Evolutionary conservation across 2,113 vertebrate species (phyloP).

Genomic region (Glaucomys volans): DNA sequence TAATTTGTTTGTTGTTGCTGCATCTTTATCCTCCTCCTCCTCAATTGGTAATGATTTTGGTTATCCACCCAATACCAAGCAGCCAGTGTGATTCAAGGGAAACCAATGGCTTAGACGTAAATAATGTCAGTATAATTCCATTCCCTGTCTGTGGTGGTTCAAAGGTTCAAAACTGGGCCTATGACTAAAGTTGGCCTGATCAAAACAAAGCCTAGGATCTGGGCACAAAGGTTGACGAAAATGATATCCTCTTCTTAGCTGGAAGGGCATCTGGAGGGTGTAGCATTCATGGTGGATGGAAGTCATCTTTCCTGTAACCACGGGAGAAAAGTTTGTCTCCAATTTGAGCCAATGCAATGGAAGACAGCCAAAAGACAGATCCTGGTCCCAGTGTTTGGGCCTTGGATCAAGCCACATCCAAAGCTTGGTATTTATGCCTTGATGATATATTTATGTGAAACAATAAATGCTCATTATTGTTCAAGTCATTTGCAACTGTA

Average conservation of each 20-base stretch:
- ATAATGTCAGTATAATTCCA: slow-evolving; percentile 16
- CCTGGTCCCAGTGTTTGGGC: not conserved
- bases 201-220: not conserved
- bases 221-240: not conserved
- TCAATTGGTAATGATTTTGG: not conserved
- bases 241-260: not conserved
- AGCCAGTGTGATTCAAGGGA: not conserved
- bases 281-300: not conserved
- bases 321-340: not conserved
- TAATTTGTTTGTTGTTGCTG: not conserved
- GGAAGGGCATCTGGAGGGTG: not conserved
- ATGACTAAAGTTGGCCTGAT: not conserved
- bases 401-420: slow-evolving; percentile 5
- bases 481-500: slow-evolving; percentile 25
- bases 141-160: not conserved
- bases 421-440: not conserved
- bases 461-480: slow-evolving; percentile 27
- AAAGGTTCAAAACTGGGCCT: not conserved
- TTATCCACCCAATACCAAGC: not conserved
- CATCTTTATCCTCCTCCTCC: not conserved
- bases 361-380: not conserved
- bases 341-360: not conserved
- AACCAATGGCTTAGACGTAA: not conserved
- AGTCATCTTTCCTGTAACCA: not conserved
- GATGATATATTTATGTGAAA: slow-evolving; percentile 46